phyloP scores from a whole-genome alignment of 2,888 invertebrate genomes.

The Volucella zonaria region DNA sequence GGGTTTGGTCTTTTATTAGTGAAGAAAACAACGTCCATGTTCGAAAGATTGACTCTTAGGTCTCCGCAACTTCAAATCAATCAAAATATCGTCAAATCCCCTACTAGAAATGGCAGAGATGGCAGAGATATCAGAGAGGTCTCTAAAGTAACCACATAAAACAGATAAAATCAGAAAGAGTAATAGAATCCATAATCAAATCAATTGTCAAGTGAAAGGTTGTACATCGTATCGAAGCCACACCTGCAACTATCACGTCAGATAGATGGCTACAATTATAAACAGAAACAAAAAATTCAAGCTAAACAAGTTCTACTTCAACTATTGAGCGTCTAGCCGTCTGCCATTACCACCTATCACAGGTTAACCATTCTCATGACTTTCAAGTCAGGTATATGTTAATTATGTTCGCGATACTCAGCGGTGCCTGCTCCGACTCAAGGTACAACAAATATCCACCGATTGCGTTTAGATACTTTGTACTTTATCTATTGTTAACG shows the following conservation, averaged over 20 bases:
- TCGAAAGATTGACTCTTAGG: too few relatives aligned
- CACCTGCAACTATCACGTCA: conserved; percentile 12
- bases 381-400: conserved; percentile 11
- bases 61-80: too few relatives aligned
- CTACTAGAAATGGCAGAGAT: not conserved
- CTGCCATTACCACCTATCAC: conserved; percentile 46
- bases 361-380: conserved; percentile 20
- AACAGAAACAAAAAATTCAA: not conserved
- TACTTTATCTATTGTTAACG: conserved; percentile 33
- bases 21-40: too few relatives aligned
- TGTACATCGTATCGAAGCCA: conserved; percentile 1
- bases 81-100: too few relatives aligned
- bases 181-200: not conserved
- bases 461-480: conserved; percentile 7
- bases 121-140: conserved; percentile 42
- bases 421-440: conserved; percentile 31
- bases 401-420: not conserved
- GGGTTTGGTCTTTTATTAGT: too few relatives aligned
- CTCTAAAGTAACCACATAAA: conserved; percentile 15
- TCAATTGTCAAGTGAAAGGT: conserved; percentile 12
- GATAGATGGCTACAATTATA: conserved; percentile 8
- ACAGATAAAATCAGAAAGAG: conserved; percentile 11
- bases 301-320: conserved; percentile 27
- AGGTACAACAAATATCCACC: not conserved
- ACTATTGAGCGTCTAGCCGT: conserved; percentile 50